Base-by-base conservation (phyloP, 1,140 invertebrate genomes). In the Periplaneta americana region DNA sequence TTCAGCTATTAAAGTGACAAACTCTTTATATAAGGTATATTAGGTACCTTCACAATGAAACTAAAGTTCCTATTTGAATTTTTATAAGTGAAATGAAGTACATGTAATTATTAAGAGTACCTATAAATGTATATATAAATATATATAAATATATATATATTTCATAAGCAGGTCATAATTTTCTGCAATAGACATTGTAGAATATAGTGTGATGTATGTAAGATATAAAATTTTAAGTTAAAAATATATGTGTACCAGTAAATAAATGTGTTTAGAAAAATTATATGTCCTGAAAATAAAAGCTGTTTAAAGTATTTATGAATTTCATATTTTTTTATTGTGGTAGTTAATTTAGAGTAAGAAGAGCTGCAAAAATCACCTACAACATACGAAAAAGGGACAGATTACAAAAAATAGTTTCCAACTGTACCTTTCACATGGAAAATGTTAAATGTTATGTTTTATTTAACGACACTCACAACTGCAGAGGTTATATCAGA, bases 51-150 rank as follows among this genome's bases (percentile, higher is more conserved):
- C 78, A 75, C 32, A 82, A 80, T 77, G 82, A 82, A 82, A 82
- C 82, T 78, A 82, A 82, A 82, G 82, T 82, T 82, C 82, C 82
- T 82, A 82, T 80, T 57, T 75, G 48, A 82, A 57, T 82, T 82
- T 82, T 82, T 81, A 81, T 81, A 78, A 81, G 31, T 36, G 78
- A 81, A 78, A 81, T 32, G 28, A 17, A 57, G 34, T 80, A 74
- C 33, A 80, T 80, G 79, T 80, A 80, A 37, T 35, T 80, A 48
- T 80, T 80, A 80, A 80, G 79, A 80, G 48, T 32, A 74, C 34
- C n/a, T 31, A 34, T 66, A 80, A 57, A n/a, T 66, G 48, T 37
- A 78, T 34, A 18, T 76, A 28, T 39, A 80, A 37, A 80, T 78
- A 78, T 78, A 80, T 39, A 79, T 28, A 79, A 18, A 80, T 37